Base-by-base conservation (phyloP, 2,888 invertebrate genomes). In the Halocaridina rubra region DNA sequence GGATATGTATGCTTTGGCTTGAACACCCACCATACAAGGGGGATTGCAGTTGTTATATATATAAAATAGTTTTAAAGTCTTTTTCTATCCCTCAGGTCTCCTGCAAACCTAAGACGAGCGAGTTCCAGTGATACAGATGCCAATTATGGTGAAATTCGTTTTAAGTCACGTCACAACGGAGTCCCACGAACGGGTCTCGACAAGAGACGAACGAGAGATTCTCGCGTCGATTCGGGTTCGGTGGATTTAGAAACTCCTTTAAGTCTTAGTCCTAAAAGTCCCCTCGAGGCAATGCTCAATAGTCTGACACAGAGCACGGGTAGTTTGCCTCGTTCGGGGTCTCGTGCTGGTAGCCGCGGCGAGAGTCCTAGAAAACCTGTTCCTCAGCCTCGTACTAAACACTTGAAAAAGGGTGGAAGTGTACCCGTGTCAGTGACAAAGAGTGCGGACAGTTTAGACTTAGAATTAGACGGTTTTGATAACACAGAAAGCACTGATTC, bases 211-310 rank as follows among this genome's bases (percentile, higher is more conserved):
- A 88, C 89, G 4, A 84, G 90, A 71, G 89, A 90, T 86, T 90
- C 90, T 2, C 89, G 90, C 53, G 90, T 90, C 33, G 91, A 90
- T 86, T 91, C 90, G 0, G 90, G 90, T 27, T 90, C 91, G 71
- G 92, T 92, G 86, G 91, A 90, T 88, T 89, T 90, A 88, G 91
- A 90, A 84, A 90, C 91, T 24, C 91, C 91, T 4, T 89, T 90
- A 81, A 90, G 90, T 87, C 88, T 90, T 30, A 90, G 90, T 69
- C 91, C 91, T 5, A 89, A 90, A 84, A 91, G 90, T 87, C 90
- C 91, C 85, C 89, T 89, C 80, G 90, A 90, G 81, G 89, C 88
- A n/a, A 88, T 89, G 82, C 78, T 88, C 27, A 82, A 88, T 74
- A 88, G 88, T 75, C 78, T 88, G 10, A 88, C 86, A 3, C 88